A percentile compares a stretch with the other conserved stretches of the same genome.
These are phyloP conservation scores for Abrostola tripartita DNA, from an alignment of 2,888 invertebrate genomes.

Conservation along the genomic window DNA sequence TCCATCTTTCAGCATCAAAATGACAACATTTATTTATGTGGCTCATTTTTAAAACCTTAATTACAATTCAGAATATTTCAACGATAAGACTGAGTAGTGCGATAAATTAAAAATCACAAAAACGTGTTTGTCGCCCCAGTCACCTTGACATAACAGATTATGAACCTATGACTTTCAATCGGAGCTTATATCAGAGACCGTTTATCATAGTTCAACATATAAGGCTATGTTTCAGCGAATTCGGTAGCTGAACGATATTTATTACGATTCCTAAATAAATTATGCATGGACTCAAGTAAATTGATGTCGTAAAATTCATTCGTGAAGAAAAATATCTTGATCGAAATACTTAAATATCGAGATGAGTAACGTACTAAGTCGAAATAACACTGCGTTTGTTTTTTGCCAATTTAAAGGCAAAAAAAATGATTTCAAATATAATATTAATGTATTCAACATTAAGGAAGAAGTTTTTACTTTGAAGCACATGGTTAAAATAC, in stretches of 20 bases:
- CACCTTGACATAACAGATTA: no score
- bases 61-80: no score
- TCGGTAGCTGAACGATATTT: slow-evolving; percentile 3
- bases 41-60: no score
- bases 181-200: background rate
- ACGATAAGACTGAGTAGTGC: no score
- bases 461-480: background rate
- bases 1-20: no score
- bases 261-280: slow-evolving; percentile 20
- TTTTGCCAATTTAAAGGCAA: no score
- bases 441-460: background rate
- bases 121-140: no score
- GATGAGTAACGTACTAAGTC: slow-evolving; percentile 23
- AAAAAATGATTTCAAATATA: no score
- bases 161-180: no score
- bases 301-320: slow-evolving; percentile 46
- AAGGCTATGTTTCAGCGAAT: background rate
- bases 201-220: background rate
- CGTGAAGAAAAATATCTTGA: slow-evolving; percentile 40
- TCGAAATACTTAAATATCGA: slow-evolving; percentile 33
- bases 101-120: no score
- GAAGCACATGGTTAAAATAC: background rate
- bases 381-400: background rate
- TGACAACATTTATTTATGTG: no score
- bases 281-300: slow-evolving; percentile 35